phyloP scores from a whole-genome alignment of 2,888 invertebrate species.

The Caenorhabditis angaria region DNA sequence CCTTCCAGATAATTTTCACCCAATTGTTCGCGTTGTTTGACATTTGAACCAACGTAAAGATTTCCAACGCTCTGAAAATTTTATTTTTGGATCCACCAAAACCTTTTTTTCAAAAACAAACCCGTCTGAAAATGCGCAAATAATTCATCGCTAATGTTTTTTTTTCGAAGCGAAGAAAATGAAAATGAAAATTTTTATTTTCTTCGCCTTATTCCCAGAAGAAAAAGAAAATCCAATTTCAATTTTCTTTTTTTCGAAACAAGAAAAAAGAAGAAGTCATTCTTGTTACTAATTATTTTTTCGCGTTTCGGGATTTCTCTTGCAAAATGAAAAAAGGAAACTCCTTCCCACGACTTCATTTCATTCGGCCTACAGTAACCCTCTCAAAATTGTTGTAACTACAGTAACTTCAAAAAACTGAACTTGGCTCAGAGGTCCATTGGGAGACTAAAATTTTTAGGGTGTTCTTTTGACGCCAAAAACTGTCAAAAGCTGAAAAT shows the following conservation, averaged over 20 bases:
- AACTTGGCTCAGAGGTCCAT: too few relatives aligned
- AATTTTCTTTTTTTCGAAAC: background rate
- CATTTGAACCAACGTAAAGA: slow-evolving; percentile 36
- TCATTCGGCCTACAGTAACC: too few relatives aligned
- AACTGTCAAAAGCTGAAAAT: too few relatives aligned
- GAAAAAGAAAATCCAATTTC: slow-evolving; percentile 2
- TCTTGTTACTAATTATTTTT: slow-evolving; percentile 1
- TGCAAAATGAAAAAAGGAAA: background rate
- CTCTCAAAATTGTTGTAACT: too few relatives aligned
- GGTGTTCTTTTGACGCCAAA: too few relatives aligned
- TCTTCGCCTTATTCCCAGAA: background rate
- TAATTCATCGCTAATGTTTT: background rate
- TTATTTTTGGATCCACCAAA: too few relatives aligned
- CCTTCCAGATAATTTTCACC: slow-evolving; percentile 37
- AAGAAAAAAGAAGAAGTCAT: background rate
- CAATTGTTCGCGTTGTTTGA: slow-evolving; percentile 27
- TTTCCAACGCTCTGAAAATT: slow-evolving; percentile 32
- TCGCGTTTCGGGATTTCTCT: background rate
- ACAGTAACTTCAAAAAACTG: too few relatives aligned
- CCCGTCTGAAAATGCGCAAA: background rate
- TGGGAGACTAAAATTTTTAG: too few relatives aligned
- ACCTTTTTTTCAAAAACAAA: too few relatives aligned
- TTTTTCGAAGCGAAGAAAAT: too few relatives aligned
- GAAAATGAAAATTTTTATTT: slow-evolving; percentile 2
- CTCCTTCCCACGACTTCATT: background rate